Conservation (phyloP, 2,113 vertebrate species). For the Sterrhoptilus dennistouni region DNA sequence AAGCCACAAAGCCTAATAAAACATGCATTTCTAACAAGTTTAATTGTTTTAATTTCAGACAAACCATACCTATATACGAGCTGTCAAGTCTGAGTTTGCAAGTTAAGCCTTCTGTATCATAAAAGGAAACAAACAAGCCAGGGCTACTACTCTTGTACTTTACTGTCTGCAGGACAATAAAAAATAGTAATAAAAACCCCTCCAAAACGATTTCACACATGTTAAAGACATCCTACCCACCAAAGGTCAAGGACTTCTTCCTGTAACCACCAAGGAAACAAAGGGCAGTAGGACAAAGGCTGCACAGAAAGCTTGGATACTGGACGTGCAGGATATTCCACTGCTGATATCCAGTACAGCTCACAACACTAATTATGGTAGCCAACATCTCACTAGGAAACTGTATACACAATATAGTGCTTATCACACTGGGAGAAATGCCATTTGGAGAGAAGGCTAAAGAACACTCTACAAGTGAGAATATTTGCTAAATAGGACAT, state of each 20-base stretch:
- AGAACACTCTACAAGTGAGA: neutral
- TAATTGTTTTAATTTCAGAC: neutral
- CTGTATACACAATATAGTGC: neutral
- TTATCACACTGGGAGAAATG: neutral
- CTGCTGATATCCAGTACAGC: neutral
- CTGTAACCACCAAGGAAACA: neutral
- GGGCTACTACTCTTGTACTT: neutral
- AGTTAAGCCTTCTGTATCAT: neutral
- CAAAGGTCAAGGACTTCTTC: conserved; percentile 29
- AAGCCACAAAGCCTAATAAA: neutral
- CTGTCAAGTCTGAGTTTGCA: neutral
- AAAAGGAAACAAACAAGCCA: neutral
- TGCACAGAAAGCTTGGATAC: neutral
- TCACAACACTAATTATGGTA: neutral
- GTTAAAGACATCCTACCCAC: neutral
- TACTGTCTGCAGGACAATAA: neutral
- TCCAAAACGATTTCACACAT: neutral
- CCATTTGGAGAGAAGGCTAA: neutral
- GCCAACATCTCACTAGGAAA: neutral
- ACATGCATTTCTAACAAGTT: neutral
- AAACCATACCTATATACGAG: neutral
- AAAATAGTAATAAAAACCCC: neutral
- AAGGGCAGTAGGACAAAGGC: neutral
- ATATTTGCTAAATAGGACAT: neutral
- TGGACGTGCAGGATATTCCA: neutral